Conservation (phyloP, 2,797 vertebrate species). For the Semotilus atromaculatus region DNA sequence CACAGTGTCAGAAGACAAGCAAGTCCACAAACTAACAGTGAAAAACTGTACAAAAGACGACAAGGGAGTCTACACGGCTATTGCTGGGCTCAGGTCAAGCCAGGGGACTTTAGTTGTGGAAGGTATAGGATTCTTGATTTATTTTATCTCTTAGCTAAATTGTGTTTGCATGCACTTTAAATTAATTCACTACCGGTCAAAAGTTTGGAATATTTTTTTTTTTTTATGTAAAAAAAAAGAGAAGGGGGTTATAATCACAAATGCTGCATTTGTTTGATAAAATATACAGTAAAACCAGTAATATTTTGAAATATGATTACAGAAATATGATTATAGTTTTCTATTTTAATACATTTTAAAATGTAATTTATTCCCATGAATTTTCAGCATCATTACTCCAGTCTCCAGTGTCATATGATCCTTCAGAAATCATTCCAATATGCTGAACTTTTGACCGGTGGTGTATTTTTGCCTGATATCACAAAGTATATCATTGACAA, state of each 20-base stretch:
- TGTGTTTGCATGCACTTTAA: not conserved
- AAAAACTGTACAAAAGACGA: conserved; percentile 76
- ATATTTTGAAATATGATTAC: not conserved
- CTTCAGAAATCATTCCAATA: not conserved
- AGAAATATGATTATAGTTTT: not conserved
- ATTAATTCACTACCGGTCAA: not conserved
- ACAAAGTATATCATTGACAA: not conserved
- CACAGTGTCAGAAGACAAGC: conserved; percentile 79
- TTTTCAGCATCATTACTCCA: not conserved
- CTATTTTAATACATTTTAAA: not conserved
- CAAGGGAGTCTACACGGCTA: conserved; percentile 81
- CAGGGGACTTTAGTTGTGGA: conserved; percentile 84
- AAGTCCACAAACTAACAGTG: conserved; percentile 81
- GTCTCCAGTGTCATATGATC: not conserved
- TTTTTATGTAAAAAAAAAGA: not conserved
- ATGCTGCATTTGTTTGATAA: not conserved
- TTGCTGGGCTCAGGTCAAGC: conserved; percentile 77
- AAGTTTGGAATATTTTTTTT: not conserved
- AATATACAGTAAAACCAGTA: not conserved
- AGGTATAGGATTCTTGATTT: conserved; percentile 70
- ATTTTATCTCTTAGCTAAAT: not conserved
- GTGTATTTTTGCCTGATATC: not conserved
- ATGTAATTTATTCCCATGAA: not conserved
- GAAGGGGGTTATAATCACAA: not conserved
- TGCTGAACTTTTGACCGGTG: not conserved